Evolutionary conservation across 2,113 vertebrate genomes (phyloP).

Genomic region (Callipepla californica): DNA sequence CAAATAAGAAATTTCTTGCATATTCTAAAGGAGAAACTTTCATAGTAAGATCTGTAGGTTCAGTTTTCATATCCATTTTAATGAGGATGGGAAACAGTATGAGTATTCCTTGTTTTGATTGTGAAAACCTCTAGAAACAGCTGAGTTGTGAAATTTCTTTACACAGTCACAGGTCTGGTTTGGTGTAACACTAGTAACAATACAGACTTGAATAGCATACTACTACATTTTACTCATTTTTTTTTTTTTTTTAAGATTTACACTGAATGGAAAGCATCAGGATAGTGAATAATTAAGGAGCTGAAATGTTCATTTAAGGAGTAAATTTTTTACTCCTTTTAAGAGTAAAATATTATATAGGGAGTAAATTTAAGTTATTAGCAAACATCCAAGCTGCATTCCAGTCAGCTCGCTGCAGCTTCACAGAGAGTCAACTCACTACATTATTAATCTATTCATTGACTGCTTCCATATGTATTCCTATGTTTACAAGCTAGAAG

Average conservation of each 20-base stretch:
- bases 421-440: not conserved
- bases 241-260: constrained; percentile 20
- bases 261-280: not conserved
- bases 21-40: not conserved
- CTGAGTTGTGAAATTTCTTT: not conserved
- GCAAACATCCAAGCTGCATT: not conserved
- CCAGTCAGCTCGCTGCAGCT: not conserved
- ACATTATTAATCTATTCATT: constrained; percentile 18
- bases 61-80: not conserved
- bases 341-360: not conserved
- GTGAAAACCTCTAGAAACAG: not conserved
- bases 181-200: not conserved
- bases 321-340: too few species aligned
- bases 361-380: constrained; percentile 45
- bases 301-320: constrained; percentile 9
- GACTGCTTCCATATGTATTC: constrained; percentile 22
- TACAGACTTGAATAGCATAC: not conserved
- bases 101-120: not conserved
- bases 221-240: not conserved
- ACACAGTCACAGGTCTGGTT: not conserved
- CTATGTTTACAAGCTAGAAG: constrained; percentile 22
- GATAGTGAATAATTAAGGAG: constrained; percentile 36
- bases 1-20: not conserved
- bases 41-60: not conserved
- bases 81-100: not conserved